A percentile compares a stretch with the other conserved stretches of the same genome.
Evolutionary conservation across 2,888 invertebrate species (phyloP).

Genomic region (Sesamia inferens): DNA sequence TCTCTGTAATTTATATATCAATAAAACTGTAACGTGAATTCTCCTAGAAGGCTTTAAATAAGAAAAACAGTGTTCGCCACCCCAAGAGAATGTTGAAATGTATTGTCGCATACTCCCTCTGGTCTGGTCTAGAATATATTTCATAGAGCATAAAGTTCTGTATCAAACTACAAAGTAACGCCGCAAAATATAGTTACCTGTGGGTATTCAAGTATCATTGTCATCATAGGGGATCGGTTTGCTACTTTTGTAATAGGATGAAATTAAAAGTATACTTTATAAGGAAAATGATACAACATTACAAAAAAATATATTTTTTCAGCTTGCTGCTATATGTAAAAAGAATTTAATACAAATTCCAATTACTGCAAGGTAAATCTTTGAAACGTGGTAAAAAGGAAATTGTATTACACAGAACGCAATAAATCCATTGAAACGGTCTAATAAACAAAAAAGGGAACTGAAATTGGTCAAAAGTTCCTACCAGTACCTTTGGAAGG

Average conservation of each 20-base stretch:
- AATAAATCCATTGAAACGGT: slow-evolving; percentile 49
- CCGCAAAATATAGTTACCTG: neutral
- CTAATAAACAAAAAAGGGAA: slow-evolving; percentile 52
- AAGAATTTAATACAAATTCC: slow-evolving; percentile 46
- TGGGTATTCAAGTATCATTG: slow-evolving; percentile 3
- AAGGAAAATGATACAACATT: too few species aligned
- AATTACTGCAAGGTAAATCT: slow-evolving; percentile 52
- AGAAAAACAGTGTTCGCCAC: slow-evolving; percentile 49
- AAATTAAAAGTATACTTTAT: neutral
- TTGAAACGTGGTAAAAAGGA: slow-evolving; percentile 40
- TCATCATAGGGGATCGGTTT: neutral
- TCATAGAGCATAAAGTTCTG: slow-evolving; percentile 18
- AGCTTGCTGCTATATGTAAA: slow-evolving; percentile 14
- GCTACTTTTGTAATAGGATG: neutral
- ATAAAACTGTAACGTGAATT: slow-evolving; percentile 24
- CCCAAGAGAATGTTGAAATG: slow-evolving; percentile 38
- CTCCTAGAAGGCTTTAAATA: slow-evolving; percentile 26
- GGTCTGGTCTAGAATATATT: slow-evolving; percentile 32
- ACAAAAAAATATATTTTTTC: neutral
- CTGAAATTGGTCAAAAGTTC: slow-evolving; percentile 43
- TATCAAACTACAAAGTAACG: neutral
- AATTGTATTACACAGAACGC: slow-evolving; percentile 47
- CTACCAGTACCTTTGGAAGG: slow-evolving; percentile 16
- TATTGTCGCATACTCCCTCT: slow-evolving; percentile 28
- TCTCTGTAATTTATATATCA: slow-evolving; percentile 9